phyloP scores from a whole-genome alignment of 2,797 vertebrate species.

The Urophycis tenuis region DNA sequence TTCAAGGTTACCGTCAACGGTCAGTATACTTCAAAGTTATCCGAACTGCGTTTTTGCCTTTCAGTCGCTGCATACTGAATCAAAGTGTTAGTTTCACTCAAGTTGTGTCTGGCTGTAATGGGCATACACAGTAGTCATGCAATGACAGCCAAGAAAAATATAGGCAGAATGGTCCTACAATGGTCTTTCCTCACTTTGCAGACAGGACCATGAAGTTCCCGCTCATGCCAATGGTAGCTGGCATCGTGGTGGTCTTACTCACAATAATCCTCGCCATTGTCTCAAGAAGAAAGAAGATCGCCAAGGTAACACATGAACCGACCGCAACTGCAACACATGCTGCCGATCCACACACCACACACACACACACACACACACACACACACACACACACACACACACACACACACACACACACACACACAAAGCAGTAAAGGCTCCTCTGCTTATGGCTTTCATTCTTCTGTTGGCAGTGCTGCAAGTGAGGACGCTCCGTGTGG shows the following conservation, averaged over 20 bases:
- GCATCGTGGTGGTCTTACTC: slow-evolving; percentile 71
- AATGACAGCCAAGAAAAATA: background rate
- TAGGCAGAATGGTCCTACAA: background rate
- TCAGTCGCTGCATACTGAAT: too few species aligned
- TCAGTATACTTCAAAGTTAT: background rate
- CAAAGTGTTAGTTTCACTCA: too few species aligned
- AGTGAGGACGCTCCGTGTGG: slow-evolving; percentile 33
- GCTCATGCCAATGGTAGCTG: slow-evolving; percentile 76
- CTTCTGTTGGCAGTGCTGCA: slow-evolving; percentile 65
- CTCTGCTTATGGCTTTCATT: slow-evolving; percentile 17
- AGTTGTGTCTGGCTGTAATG: background rate
- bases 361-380: too few species aligned
- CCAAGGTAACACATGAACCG: slow-evolving; percentile 53
- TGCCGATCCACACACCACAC: background rate
- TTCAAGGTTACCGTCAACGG: slow-evolving; percentile 77
- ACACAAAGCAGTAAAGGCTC: too few species aligned
- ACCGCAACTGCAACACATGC: too few species aligned
- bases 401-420: too few species aligned
- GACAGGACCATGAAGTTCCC: slow-evolving; percentile 70
- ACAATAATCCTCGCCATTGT: slow-evolving; percentile 73
- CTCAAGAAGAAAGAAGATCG: slow-evolving; percentile 69
- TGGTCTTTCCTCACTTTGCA: slow-evolving; percentile 47
- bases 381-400: too few species aligned
- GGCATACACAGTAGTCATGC: background rate
- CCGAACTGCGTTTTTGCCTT: background rate